Percentiles rank a stretch among this genome's conserved stretches.
Evolutionary conservation across 2,888 invertebrate genomes (phyloP).

Genomic region (Taphrorychus bicolor): DNA sequence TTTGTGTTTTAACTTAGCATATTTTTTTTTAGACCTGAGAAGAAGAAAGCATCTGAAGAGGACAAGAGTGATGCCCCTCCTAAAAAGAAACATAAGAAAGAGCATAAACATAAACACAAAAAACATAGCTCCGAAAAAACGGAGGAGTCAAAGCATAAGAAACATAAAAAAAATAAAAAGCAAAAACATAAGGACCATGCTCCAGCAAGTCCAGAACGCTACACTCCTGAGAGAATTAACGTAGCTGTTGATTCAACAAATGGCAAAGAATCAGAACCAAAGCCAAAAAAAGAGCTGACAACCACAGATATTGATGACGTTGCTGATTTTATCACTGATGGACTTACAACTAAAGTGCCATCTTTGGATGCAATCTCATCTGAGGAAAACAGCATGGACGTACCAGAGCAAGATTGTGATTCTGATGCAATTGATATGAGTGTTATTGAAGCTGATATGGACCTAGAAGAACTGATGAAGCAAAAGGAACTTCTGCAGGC

Average conservation of each 20-base stretch:
- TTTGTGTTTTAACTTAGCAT: no score
- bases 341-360: conserved; percentile 53
- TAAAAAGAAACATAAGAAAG: conserved; percentile 74
- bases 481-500: conserved; percentile 87
- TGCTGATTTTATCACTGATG: conserved; percentile 62
- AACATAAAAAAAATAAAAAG: conserved; percentile 72
- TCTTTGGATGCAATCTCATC: conserved; percentile 73
- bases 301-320: conserved; percentile 61
- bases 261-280: not conserved
- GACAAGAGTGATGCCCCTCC: not conserved
- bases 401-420: conserved; percentile 69
- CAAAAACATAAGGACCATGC: conserved; percentile 60
- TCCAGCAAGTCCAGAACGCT: not conserved
- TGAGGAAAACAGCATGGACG: conserved; percentile 66
- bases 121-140: conserved; percentile 62
- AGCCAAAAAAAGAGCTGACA: conserved; percentile 2
- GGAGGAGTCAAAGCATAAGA: conserved; percentile 66
- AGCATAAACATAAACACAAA: conserved; percentile 64
- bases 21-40: not conserved
- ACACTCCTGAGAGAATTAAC: not conserved
- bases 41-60: not conserved
- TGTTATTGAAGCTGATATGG: conserved; percentile 84
- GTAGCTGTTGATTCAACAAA: not conserved
- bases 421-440: conserved; percentile 75
- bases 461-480: conserved; percentile 87